Evolutionary conservation across 2,888 invertebrate genomes (phyloP).

Genomic region (Orthosia cruda): DNA sequence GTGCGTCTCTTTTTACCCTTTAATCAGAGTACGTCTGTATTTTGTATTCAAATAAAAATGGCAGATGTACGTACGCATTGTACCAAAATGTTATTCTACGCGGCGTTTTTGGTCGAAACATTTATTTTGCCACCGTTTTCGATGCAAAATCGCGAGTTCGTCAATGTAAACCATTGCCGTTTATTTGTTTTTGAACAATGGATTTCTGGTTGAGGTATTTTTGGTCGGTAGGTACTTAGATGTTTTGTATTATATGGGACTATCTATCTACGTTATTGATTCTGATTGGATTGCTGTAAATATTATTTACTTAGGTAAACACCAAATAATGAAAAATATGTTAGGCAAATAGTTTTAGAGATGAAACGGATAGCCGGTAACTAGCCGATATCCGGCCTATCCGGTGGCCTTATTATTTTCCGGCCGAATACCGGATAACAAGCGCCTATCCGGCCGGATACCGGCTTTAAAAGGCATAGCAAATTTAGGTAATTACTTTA

Average conservation of each 20-base stretch:
- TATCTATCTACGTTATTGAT: neutral
- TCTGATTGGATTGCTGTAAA: neutral
- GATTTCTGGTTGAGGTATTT: constrained; percentile 25
- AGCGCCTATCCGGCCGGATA: too few relatives aligned
- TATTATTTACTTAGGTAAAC: neutral
- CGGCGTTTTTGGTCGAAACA: constrained; percentile 9
- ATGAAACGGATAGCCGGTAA: too few relatives aligned
- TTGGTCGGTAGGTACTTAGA: neutral
- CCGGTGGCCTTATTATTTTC: too few relatives aligned
- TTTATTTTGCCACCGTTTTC: constrained; percentile 45
- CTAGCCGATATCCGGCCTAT: too few relatives aligned
- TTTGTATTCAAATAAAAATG: constrained; percentile 67
- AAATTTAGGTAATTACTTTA: too few relatives aligned
- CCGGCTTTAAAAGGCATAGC: too few relatives aligned
- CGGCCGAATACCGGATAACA: too few relatives aligned
- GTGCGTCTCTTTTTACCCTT: constrained; percentile 64
- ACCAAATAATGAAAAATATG: too few relatives aligned
- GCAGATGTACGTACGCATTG: constrained; percentile 16
- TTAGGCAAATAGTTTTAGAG: too few relatives aligned
- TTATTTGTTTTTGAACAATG: constrained; percentile 41
- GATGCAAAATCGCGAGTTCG: constrained; percentile 39
- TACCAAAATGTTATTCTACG: constrained; percentile 46
- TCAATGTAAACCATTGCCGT: too few relatives aligned
- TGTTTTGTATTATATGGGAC: neutral
- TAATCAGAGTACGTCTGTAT: constrained; percentile 70